Percentiles rank a stretch among this genome's conserved stretches.
These are phyloP conservation scores for Drymonia ruficornis DNA, from an alignment of 2,888 invertebrate species.

Conservation along the genomic window DNA sequence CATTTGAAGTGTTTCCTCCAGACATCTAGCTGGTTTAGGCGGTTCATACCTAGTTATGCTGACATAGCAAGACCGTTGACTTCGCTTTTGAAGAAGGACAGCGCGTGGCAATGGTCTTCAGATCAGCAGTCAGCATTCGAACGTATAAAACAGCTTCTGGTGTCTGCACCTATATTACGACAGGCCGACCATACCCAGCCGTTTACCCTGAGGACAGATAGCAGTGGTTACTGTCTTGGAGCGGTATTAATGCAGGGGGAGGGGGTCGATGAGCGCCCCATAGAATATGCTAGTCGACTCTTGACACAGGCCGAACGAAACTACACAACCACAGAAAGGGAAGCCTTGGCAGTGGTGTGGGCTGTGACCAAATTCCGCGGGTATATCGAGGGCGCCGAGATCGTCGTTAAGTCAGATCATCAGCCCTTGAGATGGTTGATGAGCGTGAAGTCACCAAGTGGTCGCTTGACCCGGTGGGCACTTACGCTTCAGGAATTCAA, in stretches of 20 bases:
- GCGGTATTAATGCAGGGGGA: constrained; percentile 23
- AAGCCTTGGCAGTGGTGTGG: constrained; percentile 11
- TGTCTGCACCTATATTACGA: constrained; percentile 9
- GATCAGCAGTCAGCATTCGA: constrained; percentile 11
- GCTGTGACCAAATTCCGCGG: constrained; percentile 11
- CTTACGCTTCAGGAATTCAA: constrained; percentile 6
- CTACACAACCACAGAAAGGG: constrained; percentile 10
- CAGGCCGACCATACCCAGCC: constrained; percentile 11
- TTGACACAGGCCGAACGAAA: constrained; percentile 9
- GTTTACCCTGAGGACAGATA: constrained; percentile 14
- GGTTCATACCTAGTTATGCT: constrained; percentile 22
- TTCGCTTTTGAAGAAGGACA: constrained; percentile 12
- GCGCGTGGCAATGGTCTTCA: constrained; percentile 1
- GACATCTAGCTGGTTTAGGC: constrained; percentile 21
- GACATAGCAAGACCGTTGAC: constrained; percentile 17
- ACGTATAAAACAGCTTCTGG: neutral
- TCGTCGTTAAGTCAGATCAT: constrained; percentile 6
- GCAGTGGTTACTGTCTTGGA: constrained; percentile 17
- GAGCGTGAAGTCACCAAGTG: constrained; percentile 8
- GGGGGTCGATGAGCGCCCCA: constrained; percentile 6
- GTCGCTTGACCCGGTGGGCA: constrained; percentile 10
- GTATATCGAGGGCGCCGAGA: constrained; percentile 8
- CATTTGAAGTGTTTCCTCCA: constrained; percentile 15
- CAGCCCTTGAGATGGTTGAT: constrained; percentile 13
- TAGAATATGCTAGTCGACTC: constrained; percentile 13